Percentiles rank a stretch among this genome's conserved stretches.
Conservation (phyloP, 2,113 vertebrate species). For the Triplophysa tibetana region DNA sequence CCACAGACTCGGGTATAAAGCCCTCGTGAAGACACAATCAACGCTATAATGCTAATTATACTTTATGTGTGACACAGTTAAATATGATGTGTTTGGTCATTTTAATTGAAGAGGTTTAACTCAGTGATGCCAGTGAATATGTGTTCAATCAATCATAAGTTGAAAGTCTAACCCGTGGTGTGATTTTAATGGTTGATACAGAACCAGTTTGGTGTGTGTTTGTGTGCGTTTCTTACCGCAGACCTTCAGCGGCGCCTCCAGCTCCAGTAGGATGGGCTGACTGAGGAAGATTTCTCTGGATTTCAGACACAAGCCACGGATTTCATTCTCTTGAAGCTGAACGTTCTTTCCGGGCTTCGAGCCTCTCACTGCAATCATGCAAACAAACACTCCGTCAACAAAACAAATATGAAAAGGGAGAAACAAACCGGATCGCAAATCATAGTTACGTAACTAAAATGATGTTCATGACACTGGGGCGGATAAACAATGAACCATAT, state of each 20-base stretch:
- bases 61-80: too few species aligned
- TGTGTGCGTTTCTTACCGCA: constrained; percentile 49
- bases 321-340: constrained; percentile 87
- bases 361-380: constrained; percentile 77
- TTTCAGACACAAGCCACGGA: constrained; percentile 85
- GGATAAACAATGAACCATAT: too few species aligned
- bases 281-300: constrained; percentile 77
- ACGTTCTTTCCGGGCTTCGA: constrained; percentile 89
- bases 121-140: too few species aligned
- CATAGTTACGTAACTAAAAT: not conserved
- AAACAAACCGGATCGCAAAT: not conserved
- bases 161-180: too few species aligned
- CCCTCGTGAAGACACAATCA: not conserved
- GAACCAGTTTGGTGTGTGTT: too few species aligned
- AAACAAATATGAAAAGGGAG: not conserved
- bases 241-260: constrained; percentile 59
- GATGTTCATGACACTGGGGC: not conserved
- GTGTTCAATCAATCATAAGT: too few species aligned
- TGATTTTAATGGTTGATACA: too few species aligned
- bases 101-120: too few species aligned
- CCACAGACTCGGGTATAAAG: not conserved
- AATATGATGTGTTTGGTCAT: too few species aligned
- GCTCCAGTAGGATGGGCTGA: constrained; percentile 60
- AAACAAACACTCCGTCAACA: not conserved
- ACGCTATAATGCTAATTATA: too few species aligned